Evolutionary conservation across 2,888 invertebrate genomes (phyloP).

Genomic region (Flexamia atlantica): DNA sequence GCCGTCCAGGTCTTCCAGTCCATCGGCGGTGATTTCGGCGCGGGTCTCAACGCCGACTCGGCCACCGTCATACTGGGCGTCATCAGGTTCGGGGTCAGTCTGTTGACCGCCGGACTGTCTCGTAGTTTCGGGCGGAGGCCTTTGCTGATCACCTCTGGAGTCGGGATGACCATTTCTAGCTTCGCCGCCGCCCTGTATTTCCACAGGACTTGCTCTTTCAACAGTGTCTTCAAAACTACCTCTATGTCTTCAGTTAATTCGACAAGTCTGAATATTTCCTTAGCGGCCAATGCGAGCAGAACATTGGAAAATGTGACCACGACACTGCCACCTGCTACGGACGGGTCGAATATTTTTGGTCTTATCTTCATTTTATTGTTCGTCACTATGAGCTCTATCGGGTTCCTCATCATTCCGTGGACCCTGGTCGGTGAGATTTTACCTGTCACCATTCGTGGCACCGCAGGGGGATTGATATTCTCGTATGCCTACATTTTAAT

Average conservation of each 20-base stretch:
- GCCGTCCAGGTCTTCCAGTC: constrained; percentile 77
- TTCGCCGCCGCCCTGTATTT: constrained; percentile 62
- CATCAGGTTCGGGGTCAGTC: constrained; percentile 77
- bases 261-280: neutral
- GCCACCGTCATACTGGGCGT: constrained; percentile 76
- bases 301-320: neutral
- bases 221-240: constrained; percentile 28
- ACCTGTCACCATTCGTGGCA: constrained; percentile 77
- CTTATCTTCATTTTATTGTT: constrained; percentile 76
- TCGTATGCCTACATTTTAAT: constrained; percentile 78
- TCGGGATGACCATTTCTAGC: constrained; percentile 77
- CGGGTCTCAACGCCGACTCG: constrained; percentile 75
- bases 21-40: constrained; percentile 75
- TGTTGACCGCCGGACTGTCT: constrained; percentile 76
- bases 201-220: constrained; percentile 30
- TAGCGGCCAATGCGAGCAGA: neutral
- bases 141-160: constrained; percentile 76
- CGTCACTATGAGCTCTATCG: constrained; percentile 77
- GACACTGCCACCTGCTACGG: neutral
- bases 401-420: constrained; percentile 80
- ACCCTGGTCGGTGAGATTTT: constrained; percentile 78
- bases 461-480: constrained; percentile 76
- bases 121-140: constrained; percentile 76
- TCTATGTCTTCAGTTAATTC: neutral
- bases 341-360: constrained; percentile 70